Base-by-base conservation (phyloP, 2,888 invertebrate species). In the Scaptomyza parva region DNA sequence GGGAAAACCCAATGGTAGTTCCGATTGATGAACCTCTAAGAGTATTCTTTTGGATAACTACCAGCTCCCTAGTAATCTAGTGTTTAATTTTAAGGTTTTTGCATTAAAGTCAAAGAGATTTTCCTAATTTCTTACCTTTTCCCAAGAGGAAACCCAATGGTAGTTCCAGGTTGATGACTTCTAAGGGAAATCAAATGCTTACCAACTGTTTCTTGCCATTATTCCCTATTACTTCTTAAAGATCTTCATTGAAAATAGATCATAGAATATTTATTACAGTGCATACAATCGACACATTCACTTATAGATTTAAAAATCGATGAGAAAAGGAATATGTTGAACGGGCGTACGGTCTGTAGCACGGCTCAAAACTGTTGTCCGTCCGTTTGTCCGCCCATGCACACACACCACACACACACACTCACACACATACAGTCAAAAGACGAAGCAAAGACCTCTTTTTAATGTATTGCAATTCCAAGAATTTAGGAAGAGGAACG, bases 381-480 rank as follows among this genome's bases (percentile, higher is more conserved):
- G 74, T 84, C 79, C 77, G 64, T 59, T 59, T 80, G 76, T 81
- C 76, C 82, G 79, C 64, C 77, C 77, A 66, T 65, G 65, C 78
- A 70, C 76, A 77, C 74, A 78, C 72, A 72, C 68, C 79, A 69
- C 75, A 76, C 73, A 78, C 71, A 69, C 65, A 63, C 57, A 41
- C 51, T 20, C 24, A 62, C 54, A 62, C 66, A 71, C 62, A 71
- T 60, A 71, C 67, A 69, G 64, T 35, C 20, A 59, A 53, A 54
- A 81, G 73, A 69, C 83, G 78, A 72, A 84, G 80, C 87, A 88
- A 86, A 89, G 89, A 89, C 89, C 88, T 90, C 89, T 90, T 90
- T 90, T 90, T 90, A 90, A 90, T 90, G 90, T 90, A 90, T 89
- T 90, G 90, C 90, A 89, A 90, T 90, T 90, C 90, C 90, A 90